Evolutionary conservation across 2,888 invertebrate species (phyloP), one percentile per base, ranked within the genome.

Genomic region (Parnassius mnemosyne): DNA sequence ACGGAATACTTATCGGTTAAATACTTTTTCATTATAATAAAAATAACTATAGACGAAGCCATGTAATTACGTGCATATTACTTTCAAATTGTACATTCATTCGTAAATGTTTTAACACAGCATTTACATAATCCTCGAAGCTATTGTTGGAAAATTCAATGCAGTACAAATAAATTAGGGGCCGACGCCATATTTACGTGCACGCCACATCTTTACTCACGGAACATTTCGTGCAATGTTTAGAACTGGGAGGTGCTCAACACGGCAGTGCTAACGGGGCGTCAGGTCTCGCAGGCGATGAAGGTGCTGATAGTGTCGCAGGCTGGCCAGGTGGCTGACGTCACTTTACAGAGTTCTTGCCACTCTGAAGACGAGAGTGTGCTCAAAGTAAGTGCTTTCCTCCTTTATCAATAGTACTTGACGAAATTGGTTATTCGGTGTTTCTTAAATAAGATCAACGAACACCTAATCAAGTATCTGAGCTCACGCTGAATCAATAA

Each of bases 161-260:
- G 10, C 20, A 51, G 57, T 25, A 52, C 52, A 53, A 57, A 53
- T 61, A 57, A 61, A 49, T 57, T 57, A 49, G 20, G 57, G n/a
- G 20, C 13, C 58, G 44, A 44, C 60, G 57, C 25, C 7, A 57
- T 53, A 44, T 57, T 62, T 43, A 61, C 46, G 43, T 34, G n/a
- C 60, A 62, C 62, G 62, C 50, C 43, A 62, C 41, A 16, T 34
- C 11, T 25, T 53, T 7, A 34, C 34, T 55, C 59, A 59, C 53
- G 57, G 53, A 57, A 53, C 49, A 41, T 60, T 52, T 42, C 52
- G 53, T 66, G 53, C 62, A 11, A 55, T 71, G 91, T 92, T 57
- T 90, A 98, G 97, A 98, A 97, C 83, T 97, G 96, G 95, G 98
- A 98, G 87, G 94, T 99, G 47, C 93, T 99, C 88, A 99, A 99